Percentiles rank a stretch among this genome's conserved stretches.
Conservation (phyloP, 2,113 vertebrate genomes). For the Thermophis baileyi region DNA sequence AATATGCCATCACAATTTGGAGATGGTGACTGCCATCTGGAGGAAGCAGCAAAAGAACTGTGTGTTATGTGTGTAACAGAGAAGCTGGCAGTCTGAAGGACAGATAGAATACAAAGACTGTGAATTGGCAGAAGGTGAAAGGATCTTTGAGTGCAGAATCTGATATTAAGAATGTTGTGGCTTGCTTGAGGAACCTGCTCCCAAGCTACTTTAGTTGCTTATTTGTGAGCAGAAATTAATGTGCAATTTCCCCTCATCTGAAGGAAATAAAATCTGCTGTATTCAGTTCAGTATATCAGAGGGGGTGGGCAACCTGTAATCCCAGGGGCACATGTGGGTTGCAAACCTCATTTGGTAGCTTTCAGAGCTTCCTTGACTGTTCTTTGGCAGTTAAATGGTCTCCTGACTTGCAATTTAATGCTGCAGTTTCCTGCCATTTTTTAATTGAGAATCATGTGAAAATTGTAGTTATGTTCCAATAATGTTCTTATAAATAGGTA, state of each 20-base stretch:
- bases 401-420: not conserved
- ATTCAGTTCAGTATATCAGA: not conserved
- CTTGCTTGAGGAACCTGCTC: not conserved
- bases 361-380: not conserved
- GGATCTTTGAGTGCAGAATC: not conserved
- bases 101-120: not conserved
- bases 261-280: not conserved
- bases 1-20: not conserved
- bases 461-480: not conserved
- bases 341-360: not conserved
- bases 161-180: not conserved
- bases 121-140: not conserved
- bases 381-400: not conserved
- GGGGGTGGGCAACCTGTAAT: not conserved
- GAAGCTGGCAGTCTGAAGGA: not conserved
- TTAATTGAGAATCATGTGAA: not conserved
- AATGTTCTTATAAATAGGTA: not conserved
- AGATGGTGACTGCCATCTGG: not conserved
- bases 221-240: not conserved
- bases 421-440: not conserved
- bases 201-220: not conserved
- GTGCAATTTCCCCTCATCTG: not conserved
- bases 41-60: not conserved
- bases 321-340: not conserved
- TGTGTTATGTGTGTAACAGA: not conserved